A percentile compares a stretch with the other conserved stretches of the same genome.
Conservation (phyloP, 2,888 invertebrate species). For the Pachymerium ferrugineum region DNA sequence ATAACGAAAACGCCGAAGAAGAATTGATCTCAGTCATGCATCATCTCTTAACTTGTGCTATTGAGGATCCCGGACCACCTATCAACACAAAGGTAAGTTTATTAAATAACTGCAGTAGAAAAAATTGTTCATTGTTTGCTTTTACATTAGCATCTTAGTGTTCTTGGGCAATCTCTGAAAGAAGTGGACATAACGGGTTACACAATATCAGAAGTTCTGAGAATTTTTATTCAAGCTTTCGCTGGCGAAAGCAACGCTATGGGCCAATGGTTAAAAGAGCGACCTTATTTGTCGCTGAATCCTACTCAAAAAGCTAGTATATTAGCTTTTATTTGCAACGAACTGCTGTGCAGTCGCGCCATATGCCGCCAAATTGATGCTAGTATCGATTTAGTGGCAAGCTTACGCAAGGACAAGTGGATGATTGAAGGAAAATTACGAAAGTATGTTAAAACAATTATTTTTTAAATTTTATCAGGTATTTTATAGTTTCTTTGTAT, state of each 20-base stretch:
- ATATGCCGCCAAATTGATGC: conserved; percentile 80
- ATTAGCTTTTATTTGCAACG: conserved; percentile 86
- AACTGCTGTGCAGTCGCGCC: conserved; percentile 85
- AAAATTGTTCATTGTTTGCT: background rate
- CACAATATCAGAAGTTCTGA: conserved; percentile 82
- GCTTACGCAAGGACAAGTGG: conserved; percentile 84
- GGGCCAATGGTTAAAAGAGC: conserved; percentile 70
- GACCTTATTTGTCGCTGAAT: conserved; percentile 77
- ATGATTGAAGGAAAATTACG: conserved; percentile 86
- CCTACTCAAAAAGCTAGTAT: conserved; percentile 82
- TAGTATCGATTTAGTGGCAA: conserved; percentile 77
- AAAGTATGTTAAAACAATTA: conserved; percentile 62
- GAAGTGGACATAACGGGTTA: conserved; percentile 81
- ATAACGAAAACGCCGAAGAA: conserved; percentile 72
- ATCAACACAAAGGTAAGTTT: conserved; percentile 31
- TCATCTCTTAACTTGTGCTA: conserved; percentile 82
- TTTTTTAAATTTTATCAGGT: background rate
- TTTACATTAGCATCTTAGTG: conserved; percentile 64
- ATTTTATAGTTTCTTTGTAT: background rate
- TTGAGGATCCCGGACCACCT: conserved; percentile 76
- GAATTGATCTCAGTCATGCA: conserved; percentile 75
- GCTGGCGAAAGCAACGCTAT: conserved; percentile 47
- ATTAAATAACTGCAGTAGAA: background rate
- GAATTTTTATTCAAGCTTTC: conserved; percentile 85
- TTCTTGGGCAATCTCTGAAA: conserved; percentile 76